Evolutionary conservation across 2,888 invertebrate species (phyloP), one percentile per base, ranked within the genome.

Genomic region (Pheosia gnoma): DNA sequence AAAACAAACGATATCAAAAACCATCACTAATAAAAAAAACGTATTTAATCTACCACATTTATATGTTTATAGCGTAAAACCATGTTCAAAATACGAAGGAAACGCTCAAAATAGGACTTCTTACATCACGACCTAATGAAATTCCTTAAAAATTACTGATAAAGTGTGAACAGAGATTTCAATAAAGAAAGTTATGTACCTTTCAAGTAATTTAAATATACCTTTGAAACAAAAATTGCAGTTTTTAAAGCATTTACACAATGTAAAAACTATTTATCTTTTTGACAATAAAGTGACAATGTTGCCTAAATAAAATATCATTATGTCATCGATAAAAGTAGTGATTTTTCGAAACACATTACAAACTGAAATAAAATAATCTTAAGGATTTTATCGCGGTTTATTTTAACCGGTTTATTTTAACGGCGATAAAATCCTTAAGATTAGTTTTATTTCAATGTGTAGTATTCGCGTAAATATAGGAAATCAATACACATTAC

Each of bases 61-160:
- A 52, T 11, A 5, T 25, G 5, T 43, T 55, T 11, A 39, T 5
- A 37, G 37, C 0, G 6, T 3, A 10, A 56, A 62, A 61, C 58
- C 52, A 62, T 38, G 49, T 3, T 13, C 45, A 59, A 77, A 64
- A 64, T 65, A n/a, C 36, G 11, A 55, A 60, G 66, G 78, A 77
- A 75, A 70, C 57, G 45, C 45, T 55, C 61, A 71, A 75, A 79
- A 78, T 72, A 72, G 65, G 71, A 68, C 68, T 74, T 91, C 91
- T 91, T 91, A 91, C 91, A 91, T 91, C 91, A 91, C 81, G 79
- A 80, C 66, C 64, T 59, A 51, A 53, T 59, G 41, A 59, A 54
- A 37, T 52, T 56, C 36, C 36, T 25, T 54, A 38, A 37, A 54
- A 38, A 54, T 38, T 38, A 25, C 11, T 25, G n/a, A 41, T 53